Percentiles rank a stretch among this genome's conserved stretches.
These are phyloP conservation scores for Oryzias melastigma DNA, from an alignment of 2,113 vertebrate genomes.

Conservation along the genomic window DNA sequence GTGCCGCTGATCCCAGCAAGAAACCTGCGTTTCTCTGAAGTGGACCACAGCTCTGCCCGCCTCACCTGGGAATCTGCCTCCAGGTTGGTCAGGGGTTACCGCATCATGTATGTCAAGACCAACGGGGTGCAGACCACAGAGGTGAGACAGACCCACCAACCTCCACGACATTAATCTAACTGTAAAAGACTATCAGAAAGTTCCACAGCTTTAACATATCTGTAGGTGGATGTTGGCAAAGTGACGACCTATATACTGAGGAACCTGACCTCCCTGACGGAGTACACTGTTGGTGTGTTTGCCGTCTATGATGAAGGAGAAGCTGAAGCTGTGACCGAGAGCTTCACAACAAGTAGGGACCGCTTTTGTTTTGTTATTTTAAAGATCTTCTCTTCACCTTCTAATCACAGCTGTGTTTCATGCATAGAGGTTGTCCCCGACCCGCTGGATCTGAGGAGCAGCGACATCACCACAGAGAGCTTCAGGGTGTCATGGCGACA, in stretches of 20 bases:
- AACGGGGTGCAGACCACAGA: conserved; percentile 87
- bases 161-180: too few species aligned
- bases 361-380: fast-evolving
- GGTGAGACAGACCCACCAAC: conserved; percentile 68
- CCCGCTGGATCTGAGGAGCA: conserved; percentile 79
- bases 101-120: conserved; percentile 87
- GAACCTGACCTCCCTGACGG: conserved; percentile 84
- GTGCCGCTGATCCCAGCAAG: conserved; percentile 85
- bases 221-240: conserved; percentile 85
- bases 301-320: conserved; percentile 89
- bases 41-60: conserved; percentile 84
- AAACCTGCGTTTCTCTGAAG: conserved; percentile 85
- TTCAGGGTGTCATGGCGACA: conserved; percentile 89
- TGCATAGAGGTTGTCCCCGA: conserved; percentile 81
- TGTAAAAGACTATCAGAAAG: not conserved
- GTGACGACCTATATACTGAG: conserved; percentile 80
- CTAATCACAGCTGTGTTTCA: not conserved
- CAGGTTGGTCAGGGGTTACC: conserved; percentile 82
- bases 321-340: conserved; percentile 86
- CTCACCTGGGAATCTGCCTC: conserved; percentile 87
- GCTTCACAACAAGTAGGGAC: conserved; percentile 85
- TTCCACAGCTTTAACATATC: not conserved
- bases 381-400: too few species aligned
- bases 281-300: conserved; percentile 89
- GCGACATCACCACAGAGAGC: conserved; percentile 80